These are phyloP conservation scores for Onthophagus taurus DNA, from an alignment of 1,140 invertebrate species.

Conservation along the genomic window DNA sequence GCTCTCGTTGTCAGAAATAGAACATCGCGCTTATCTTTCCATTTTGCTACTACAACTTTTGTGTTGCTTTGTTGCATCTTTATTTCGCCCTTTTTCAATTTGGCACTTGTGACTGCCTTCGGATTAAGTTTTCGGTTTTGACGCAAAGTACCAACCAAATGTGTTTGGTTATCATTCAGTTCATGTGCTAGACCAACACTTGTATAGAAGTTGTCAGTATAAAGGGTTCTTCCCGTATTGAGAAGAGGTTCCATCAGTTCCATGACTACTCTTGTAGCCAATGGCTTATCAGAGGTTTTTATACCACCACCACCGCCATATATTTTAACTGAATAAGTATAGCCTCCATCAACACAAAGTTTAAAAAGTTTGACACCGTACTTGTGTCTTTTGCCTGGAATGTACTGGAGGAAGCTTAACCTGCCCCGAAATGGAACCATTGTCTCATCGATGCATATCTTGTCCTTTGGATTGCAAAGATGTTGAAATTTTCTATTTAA, in stretches of 20 bases:
- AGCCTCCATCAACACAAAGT: slow-evolving; percentile 25
- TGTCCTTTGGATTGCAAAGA: background rate
- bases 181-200: slow-evolving; percentile 1
- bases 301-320: slow-evolving; percentile 22
- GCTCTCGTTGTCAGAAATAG: background rate
- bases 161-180: slow-evolving; percentile 2
- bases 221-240: background rate
- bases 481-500: slow-evolving; percentile 4
- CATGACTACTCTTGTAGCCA: slow-evolving; percentile 3
- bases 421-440: slow-evolving; percentile 34
- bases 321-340: slow-evolving; percentile 26
- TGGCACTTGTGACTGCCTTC: slow-evolving; percentile 22
- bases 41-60: slow-evolving; percentile 29
- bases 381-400: slow-evolving; percentile 32
- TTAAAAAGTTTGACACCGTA: slow-evolving; percentile 37
- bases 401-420: slow-evolving; percentile 35
- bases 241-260: background rate
- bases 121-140: slow-evolving; percentile 24
- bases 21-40: slow-evolving; percentile 29
- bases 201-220: slow-evolving; percentile 9
- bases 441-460: slow-evolving; percentile 31
- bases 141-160: slow-evolving; percentile 15
- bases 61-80: slow-evolving; percentile 24
- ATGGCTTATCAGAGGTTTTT: slow-evolving; percentile 5
- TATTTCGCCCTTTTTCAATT: slow-evolving; percentile 27